These are phyloP conservation scores for Anoplopoma fimbria DNA, from an alignment of 2,113 vertebrate genomes.

Conservation along the genomic window DNA sequence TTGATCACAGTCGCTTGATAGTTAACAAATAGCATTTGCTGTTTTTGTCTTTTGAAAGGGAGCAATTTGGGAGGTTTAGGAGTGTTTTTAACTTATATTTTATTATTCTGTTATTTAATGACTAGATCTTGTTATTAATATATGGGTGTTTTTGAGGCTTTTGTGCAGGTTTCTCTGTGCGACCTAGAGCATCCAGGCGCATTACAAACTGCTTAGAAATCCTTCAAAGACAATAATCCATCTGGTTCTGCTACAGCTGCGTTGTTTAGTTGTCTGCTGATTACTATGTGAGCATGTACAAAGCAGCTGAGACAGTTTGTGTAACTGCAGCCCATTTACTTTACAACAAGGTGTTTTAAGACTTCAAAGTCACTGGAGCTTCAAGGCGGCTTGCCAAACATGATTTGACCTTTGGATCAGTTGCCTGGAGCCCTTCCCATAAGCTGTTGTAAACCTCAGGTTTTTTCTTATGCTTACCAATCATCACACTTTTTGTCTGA, in stretches of 20 bases:
- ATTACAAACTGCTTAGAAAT: conserved; percentile 31
- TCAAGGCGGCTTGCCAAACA: conserved; percentile 3
- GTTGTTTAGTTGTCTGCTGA: conserved; percentile 4
- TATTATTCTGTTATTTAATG: conserved; percentile 37
- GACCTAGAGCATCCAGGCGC: conserved; percentile 23
- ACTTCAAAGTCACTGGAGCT: conserved; percentile 10
- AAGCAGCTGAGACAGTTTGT: conserved; percentile 10
- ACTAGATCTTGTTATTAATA: conserved; percentile 34
- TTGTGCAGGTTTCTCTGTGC: conserved; percentile 33
- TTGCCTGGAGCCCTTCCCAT: conserved; percentile 32
- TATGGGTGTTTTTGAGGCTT: conserved; percentile 31
- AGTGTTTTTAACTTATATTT: conserved; percentile 42
- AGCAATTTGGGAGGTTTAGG: neutral
- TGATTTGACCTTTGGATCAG: conserved; percentile 37
- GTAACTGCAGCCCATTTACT: conserved; percentile 1
- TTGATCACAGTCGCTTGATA: conserved; percentile 27
- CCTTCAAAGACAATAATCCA: conserved; percentile 18
- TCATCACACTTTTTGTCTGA: neutral
- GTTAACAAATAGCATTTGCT: conserved; percentile 9
- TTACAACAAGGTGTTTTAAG: conserved; percentile 5
- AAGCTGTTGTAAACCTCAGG: conserved; percentile 63
- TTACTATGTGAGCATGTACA: conserved; percentile 33
- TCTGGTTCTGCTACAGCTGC: conserved; percentile 27
- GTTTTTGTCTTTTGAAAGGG: conserved; percentile 25
- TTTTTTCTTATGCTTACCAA: conserved; percentile 31